A percentile compares a stretch with the other conserved stretches of the same genome.
phyloP scores from a whole-genome alignment of 2,797 vertebrate species.

The Buceros bicornis region DNA sequence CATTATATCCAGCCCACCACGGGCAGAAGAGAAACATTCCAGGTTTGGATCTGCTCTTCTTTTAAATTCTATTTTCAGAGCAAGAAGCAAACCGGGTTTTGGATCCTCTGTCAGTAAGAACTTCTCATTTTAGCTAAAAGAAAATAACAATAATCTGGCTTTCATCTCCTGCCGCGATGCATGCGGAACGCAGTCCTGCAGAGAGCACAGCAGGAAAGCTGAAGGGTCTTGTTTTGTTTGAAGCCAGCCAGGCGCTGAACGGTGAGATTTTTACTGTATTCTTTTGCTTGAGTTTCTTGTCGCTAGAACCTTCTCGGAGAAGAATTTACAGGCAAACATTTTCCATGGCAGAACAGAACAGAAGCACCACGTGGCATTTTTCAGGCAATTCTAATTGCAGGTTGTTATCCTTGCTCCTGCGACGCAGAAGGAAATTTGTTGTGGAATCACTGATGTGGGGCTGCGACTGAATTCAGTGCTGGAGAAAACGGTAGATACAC shows the following conservation, averaged over 20 bases:
- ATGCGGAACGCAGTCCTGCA: fast-evolving
- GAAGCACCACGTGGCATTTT: neutral
- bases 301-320: neutral
- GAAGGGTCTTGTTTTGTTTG: neutral
- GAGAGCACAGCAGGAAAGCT: neutral
- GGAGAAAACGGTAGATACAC: fast-evolving
- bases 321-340: neutral
- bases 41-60: neutral
- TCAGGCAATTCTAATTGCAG: neutral
- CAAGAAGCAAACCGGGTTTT: neutral
- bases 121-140: neutral
- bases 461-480: neutral
- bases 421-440: neutral
- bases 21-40: neutral
- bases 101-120: neutral
- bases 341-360: neutral
- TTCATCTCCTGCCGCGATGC: neutral
- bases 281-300: neutral
- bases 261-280: neutral
- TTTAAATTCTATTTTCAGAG: neutral
- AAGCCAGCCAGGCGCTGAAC: neutral
- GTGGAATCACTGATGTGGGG: neutral
- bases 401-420: neutral
- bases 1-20: too few relatives aligned
- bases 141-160: neutral